Evolutionary conservation across 1,140 invertebrate species (phyloP), one percentile per base, ranked within the genome.

Genomic region (Zaprionus nigranus): DNA sequence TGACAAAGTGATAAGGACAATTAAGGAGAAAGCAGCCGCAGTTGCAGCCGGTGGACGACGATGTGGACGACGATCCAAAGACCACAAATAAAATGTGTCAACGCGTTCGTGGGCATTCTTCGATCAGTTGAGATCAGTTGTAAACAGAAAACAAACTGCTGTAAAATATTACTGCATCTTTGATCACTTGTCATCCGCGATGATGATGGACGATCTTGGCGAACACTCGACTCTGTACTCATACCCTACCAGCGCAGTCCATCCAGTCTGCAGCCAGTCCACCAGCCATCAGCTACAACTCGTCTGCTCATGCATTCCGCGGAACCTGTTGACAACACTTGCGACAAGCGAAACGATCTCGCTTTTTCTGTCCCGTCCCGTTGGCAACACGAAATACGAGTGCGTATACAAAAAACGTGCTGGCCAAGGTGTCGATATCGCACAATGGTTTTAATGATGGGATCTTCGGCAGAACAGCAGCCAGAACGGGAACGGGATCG

Each of bases 371-470:
- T 6, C 49, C 40, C 40, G 6, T 17, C 30, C 22, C 38, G 5
- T 53, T 54, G 43, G 24, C 49, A 36, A 58, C 11, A 46, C 40
- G 40, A 82, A 67, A 76, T 58, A 60, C 70, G 76, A 82, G 22
- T 26, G 58, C 17, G 13, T 34, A 58, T 28, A 67, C 15, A 43
- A 62, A 74, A 51, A 71, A 65, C 61, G 81, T 88, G 84, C 68
- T 84, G 72, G 63, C 54, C 68, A 61, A 90, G 85, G 85, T 90
- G 85, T 90, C 85, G 85, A 90, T 90, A 90, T 90, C 85, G 85
- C 85, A 88, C 85, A 90, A 90, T 90, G 85, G 71, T 90, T 90
- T 90, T 90, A 90, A 90, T 90, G 85, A 90, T 90, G 85, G 85
- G 78, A 90, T 88, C 85, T 82, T 68, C 60, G 56, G 40, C 28